Evolutionary conservation across 1,140 invertebrate genomes (phyloP).

Genomic region (Orchestia grillus): DNA sequence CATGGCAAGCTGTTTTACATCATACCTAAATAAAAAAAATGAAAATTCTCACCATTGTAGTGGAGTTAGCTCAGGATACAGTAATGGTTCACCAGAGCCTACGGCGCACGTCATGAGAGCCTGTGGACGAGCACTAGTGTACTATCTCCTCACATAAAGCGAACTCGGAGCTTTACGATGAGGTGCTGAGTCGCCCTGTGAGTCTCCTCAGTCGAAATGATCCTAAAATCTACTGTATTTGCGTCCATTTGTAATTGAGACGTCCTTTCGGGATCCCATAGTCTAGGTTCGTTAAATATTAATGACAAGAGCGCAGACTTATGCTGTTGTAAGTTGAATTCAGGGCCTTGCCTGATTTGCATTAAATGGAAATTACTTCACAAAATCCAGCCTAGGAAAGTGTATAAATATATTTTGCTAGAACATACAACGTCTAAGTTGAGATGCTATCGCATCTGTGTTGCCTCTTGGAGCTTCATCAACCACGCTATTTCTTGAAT

Average conservation of each 20-base stretch:
- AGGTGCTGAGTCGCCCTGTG: neutral
- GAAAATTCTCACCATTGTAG: neutral
- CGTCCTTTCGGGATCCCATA: neutral
- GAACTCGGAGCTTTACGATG: neutral
- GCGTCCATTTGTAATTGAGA: neutral
- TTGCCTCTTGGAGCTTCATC: neutral
- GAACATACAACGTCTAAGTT: neutral
- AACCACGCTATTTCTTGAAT: neutral
- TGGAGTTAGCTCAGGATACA: neutral
- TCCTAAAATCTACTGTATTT: neutral
- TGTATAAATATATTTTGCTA: neutral
- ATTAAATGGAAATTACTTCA: neutral
- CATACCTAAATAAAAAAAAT: neutral
- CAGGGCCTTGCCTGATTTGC: neutral
- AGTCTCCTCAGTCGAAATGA: neutral
- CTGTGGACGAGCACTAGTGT: neutral
- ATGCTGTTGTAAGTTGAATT: neutral
- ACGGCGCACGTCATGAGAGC: neutral
- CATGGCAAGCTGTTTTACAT: neutral
- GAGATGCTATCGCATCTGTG: neutral
- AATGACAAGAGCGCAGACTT: neutral
- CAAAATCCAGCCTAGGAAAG: neutral
- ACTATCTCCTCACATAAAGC: neutral
- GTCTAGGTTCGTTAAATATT: neutral
- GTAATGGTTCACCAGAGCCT: neutral